Evolutionary conservation across 1,140 invertebrate genomes (phyloP), one percentile per base, ranked within the genome.

Genomic region (Drosophila willistoni): DNA sequence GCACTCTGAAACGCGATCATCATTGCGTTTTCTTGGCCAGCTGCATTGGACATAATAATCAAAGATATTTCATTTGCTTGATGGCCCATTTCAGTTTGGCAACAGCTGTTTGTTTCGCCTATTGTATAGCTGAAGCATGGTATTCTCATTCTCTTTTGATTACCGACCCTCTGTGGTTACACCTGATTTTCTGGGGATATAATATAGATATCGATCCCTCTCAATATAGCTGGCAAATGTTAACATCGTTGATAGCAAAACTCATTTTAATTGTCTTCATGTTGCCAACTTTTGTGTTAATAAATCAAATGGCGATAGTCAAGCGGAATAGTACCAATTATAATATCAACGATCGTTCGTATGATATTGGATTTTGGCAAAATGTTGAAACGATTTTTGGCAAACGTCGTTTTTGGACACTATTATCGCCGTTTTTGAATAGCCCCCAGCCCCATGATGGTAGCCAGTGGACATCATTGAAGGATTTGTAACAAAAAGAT

Each of bases 1-100:
- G 98, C 87, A 96, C 99, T 44, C 90, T 98, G 19, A 98, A 98
- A 91, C 94, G 98, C 75, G 98, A 99, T 92, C 98, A 99, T 92
- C 98, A 99, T 90, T 99, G 98, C 92, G 95, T 96, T 51, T 98
- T 99, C 91, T 95, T 96, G 13, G 96, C 95, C 4, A 96, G 95
- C 85, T 99, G 98, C 92, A 93, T 99, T 10, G 98, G 98, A 0
- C 96, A 98, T 91, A 94, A 94, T 55, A 99, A 99, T 93, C 96
- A 97, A 75, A 93, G 98, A 80, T 98, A 97, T 91, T 99, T 98
- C 86, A 92, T 97, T 0, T 94, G 95, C 78, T 96, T 98, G 83
- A 93, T 97, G 6, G 91, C 97, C 7, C 95, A 98, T 90, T 92
- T 98, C 33, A 95, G 95, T 77, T 69, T 96, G 3, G 94, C 94